Evolutionary conservation across 1,140 invertebrate species (phyloP), one percentile per base, ranked within the genome.

Genomic region (Pantala flavescens): DNA sequence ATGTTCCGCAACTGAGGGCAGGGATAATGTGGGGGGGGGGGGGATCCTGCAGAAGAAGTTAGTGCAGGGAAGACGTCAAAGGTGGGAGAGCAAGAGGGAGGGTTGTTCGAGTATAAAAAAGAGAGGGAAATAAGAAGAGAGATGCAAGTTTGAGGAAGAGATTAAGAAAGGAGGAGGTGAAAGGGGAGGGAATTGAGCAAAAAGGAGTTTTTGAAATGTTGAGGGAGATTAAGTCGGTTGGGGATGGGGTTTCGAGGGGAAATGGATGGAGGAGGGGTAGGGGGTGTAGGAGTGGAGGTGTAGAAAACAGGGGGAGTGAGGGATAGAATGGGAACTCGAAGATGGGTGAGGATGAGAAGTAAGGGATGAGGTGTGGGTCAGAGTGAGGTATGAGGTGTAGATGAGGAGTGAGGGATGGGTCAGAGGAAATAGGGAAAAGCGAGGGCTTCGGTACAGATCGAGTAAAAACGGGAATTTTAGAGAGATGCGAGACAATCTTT

Each of bases 121-220:
- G 49, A 19, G 49, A 21, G 49, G 12, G n/a, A 21, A 21, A 63
- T 16, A 21, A 63, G 49, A 14, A 63, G 12, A 21, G 49, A 63
- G 49, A 63, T 63, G 49, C 49, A 63, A 63, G 49, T 63, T 63
- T 63, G 49, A 63, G 49, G 49, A 63, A 63, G 49, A 63, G 49
- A 63, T 63, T 63, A 63, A 21, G n/a, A 21, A 63, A 21, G 49
- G 49, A 63, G 49, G 5, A 12, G 49, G 12, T 14, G 49, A 21
- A 3, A 63, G 49, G 14, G 49, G 49, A 63, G 49, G 49, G 49
- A 21, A 36, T 36, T 16, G 49, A 63, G 49, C 28, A 63, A 21
- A 63, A 63, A 63, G 49, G 49, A 63, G 28, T 36, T 36, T 63
- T 63, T 63, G 49, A 63, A 63, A 36, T 36, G 28, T 36, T 36